Base-by-base conservation (phyloP, 2,797 vertebrate genomes). In the Chaenodraco wilsoni region DNA sequence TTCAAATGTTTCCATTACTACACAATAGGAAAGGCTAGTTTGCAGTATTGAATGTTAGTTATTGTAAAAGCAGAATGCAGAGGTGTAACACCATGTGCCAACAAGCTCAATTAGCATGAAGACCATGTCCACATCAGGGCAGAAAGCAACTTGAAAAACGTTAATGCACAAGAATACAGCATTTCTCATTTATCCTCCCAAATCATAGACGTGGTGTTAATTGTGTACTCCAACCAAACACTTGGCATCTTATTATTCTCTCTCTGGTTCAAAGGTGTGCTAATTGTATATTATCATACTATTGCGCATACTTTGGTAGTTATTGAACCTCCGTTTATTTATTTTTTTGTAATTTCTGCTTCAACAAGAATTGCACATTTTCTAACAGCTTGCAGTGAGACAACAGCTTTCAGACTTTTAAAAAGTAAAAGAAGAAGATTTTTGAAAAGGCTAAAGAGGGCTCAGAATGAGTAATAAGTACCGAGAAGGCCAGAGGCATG, bases 401-500 rank as follows among this genome's bases (percentile, higher is more conserved):
- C 19, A 69, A 78, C 43, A 61, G 45, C 40, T 69, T 19, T 68
- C 40, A 69, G 21, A 51, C 57, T 68, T 76, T 55, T 3, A 21
- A 78, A 51, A 65, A 50, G 41, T 55, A 31, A 68, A 55, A 57
- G 27, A 72, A 19, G 15, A 75, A 43, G 15, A n/a, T 61, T 63
- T 71, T 59, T 44, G 1, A 51, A 84, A 48, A 73, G 49, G 50
- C 60, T 33, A 58, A 57, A 52, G 9, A 33, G 48, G 14, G 41
- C 56, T 70, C 13, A 67, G 69, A 74, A 93, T 89, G 72, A 74
- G 80, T 67, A 61, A 70, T 37, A 37, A 94, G 92, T 96, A 99
- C 98, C 95, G 98, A 99, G 82, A 97, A 99, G 0, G 98, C 97
- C 86, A 98, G 83, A 0, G 98, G 98, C 95, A 99, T 97, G 85